Evolutionary conservation across 1,140 invertebrate species (phyloP), one percentile per base, ranked within the genome.

Genomic region (Batillaria attramentaria): DNA sequence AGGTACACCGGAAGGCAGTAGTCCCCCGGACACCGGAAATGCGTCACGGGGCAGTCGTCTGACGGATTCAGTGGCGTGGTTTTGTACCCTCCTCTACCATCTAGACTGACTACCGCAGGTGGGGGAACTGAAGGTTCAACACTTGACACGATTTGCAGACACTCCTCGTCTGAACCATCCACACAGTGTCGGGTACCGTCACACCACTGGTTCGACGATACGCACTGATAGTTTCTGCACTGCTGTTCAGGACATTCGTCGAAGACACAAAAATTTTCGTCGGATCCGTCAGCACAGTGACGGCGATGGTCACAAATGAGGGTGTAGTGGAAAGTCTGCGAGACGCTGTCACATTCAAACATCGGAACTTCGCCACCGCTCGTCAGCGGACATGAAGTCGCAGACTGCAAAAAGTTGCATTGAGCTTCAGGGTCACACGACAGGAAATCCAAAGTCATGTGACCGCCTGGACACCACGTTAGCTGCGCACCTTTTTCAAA

Each of bases 181-280:
- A 70, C 6, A 28, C 77, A 78, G 50, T 78, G 65, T 31, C 72
- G 65, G 18, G 31, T 39, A 0, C 77, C 77, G 33, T 78, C 77
- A 60, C n/a, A n/a, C n/a, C n/a, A 8, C 0, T 62, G 57, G 10
- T 62, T 10, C 3, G 6, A 18, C n/a, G 57, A 62, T 1, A 62
- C 6, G 33, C 57, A 62, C 24, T 62, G 57, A 3, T 62, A 8
- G 57, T 62, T 62, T 3, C 24, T 6, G 24, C 57, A 62, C 24
- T 1, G n/a, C 3, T 24, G 10, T 10, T 62, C 57, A 1, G 13
- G 2, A 31, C 57, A 62, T 1, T 10, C 57, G 1, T 24, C n/a
- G 33, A 62, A 62, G n/a, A 18, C 24, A 31, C 57, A 62, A 24
- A 62, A 62, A 3, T 5, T 62, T 3, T 62, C 57, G 57, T 62